Base-by-base conservation (phyloP, 2,113 vertebrate genomes). In the Osmerus mordax region DNA sequence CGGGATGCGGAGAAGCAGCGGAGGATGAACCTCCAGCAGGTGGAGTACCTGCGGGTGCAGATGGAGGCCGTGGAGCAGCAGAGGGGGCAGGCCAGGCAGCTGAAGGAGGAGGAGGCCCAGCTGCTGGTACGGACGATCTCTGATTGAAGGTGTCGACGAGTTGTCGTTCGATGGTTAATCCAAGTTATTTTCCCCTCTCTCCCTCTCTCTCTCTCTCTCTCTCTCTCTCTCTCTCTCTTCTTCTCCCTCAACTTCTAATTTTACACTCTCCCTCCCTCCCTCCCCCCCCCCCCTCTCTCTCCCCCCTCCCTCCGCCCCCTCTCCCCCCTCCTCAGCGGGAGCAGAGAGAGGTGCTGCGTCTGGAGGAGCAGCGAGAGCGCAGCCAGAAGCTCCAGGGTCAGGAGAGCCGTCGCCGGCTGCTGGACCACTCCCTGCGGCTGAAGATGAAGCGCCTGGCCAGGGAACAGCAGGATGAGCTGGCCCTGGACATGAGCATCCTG, bases 91-190 rank as follows among this genome's bases (percentile, higher is more conserved):
- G 75, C 14, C 0, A 87, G 64, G 75, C 36, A 63, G 62, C 87
- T 90, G 67, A 92, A 92, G 56, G 89, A 92, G 18, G 92, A 97
- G 71, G 94, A 96, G 77, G 91, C 92, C 0, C 75, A 53, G 8
- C 51, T 90, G 14, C 70, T 92, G 94, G 97, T 98, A 86, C 1
- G 41, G 1, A 71, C 2, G 41, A 4, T 41, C 12, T 64, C 56
- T 51, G 21, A 3, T 23, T 69, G 18, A 36, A 21, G 14, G 6
- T 68, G 52, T 12, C 3, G 60, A 13, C 29, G 16, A 47, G 41
- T 12, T 5, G 41, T 47, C 6, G 41, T 47, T 47, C 41, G 1
- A 47, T 0, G 41, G 41, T 47, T 47, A 47, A 12, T 47, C 41
- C 5, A 47, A 7, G 7, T 47, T 11, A 11, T 47, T 47, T 47